A percentile compares a stretch with the other conserved stretches of the same genome.
phyloP scores from a whole-genome alignment of 2,113 vertebrate genomes.

The Phocoena sinus region DNA sequence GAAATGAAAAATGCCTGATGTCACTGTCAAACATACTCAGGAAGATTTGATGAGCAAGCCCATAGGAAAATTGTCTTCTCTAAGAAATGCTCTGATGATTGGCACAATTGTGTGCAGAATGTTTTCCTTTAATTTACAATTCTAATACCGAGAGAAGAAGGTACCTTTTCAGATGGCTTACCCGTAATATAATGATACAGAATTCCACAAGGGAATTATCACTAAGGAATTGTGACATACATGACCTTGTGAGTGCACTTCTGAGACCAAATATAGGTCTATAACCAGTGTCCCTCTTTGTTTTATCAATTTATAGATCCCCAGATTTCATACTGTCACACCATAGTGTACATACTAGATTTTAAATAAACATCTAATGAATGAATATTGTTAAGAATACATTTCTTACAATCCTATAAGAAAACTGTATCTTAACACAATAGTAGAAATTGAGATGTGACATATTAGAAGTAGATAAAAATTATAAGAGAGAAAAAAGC shows the following conservation, averaged over 20 bases:
- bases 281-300: background rate
- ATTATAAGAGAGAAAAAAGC: background rate
- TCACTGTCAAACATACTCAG: slow-evolving; percentile 27
- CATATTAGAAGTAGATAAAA: background rate
- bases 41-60: slow-evolving; percentile 39
- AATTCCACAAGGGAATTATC: background rate
- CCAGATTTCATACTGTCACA: background rate
- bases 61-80: background rate
- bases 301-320: background rate
- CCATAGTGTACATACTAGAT: background rate
- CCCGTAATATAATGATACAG: background rate
- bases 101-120: slow-evolving; percentile 9
- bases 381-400: background rate
- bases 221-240: background rate
- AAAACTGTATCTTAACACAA: background rate
- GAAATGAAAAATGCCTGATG: slow-evolving; percentile 56
- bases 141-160: background rate
- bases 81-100: slow-evolving; percentile 41
- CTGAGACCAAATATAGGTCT: background rate
- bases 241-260: background rate
- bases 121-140: slow-evolving; percentile 44
- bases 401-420: background rate
- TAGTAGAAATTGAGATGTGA: background rate
- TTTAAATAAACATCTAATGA: background rate
- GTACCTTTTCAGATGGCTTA: slow-evolving; percentile 17